phyloP scores from a whole-genome alignment of 2,113 vertebrate genomes.

The Mirounga angustirostris region DNA sequence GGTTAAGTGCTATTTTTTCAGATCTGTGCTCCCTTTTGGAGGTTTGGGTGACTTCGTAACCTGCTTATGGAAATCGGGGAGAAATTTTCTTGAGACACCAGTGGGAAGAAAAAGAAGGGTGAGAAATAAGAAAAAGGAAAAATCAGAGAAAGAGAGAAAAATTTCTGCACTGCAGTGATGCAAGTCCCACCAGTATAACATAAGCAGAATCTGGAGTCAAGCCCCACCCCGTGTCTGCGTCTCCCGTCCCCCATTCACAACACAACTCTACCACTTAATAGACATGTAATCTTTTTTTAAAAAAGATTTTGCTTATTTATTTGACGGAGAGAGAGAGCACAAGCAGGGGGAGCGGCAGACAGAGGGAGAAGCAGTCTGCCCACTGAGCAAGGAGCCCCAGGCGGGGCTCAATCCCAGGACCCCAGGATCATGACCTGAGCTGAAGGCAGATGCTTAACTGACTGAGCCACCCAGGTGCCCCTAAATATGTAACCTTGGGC shows the following conservation, averaged over 20 bases:
- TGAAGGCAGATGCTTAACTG: background rate
- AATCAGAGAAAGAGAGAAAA: background rate
- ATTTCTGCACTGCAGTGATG: background rate
- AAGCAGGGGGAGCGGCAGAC: too few species aligned
- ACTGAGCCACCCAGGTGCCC: background rate
- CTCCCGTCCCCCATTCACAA: background rate
- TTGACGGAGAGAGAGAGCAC: background rate
- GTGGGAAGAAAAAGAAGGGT: background rate
- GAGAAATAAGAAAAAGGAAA: background rate
- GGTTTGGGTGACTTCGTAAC: background rate
- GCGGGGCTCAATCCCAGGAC: too few species aligned
- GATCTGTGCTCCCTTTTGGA: background rate
- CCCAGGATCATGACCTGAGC: background rate
- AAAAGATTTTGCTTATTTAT: background rate
- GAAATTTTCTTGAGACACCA: background rate
- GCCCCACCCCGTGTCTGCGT: too few species aligned
- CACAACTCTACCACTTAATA: background rate
- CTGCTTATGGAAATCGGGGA: background rate
- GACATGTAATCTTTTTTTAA: background rate
- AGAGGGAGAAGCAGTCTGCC: too few species aligned
- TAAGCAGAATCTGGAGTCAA: background rate
- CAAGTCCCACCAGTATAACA: background rate
- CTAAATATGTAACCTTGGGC: background rate
- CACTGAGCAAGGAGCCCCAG: too few species aligned
- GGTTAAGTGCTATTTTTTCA: conserved; percentile 41